These are phyloP conservation scores for Philaenus spumarius DNA, from an alignment of 1,140 invertebrate species.

Conservation along the genomic window DNA sequence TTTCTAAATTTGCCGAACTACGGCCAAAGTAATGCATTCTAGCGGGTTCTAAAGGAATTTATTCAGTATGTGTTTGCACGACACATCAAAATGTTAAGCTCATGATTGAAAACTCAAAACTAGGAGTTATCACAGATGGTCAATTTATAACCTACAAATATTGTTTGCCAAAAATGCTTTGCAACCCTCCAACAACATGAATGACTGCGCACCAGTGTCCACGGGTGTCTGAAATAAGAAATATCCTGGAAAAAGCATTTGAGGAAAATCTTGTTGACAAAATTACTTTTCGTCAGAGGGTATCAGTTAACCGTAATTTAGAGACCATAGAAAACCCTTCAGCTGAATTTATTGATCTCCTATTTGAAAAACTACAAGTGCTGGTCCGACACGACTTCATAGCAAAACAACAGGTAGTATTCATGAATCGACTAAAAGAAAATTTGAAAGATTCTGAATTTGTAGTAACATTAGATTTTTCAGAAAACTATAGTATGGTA, in stretches of 20 bases:
- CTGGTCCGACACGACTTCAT: no score
- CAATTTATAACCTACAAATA: background rate
- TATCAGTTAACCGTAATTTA: conserved; percentile 9
- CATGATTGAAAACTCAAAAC: conserved; percentile 15
- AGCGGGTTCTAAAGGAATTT: conserved; percentile 23
- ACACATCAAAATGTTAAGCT: conserved; percentile 30
- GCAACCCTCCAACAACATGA: background rate
- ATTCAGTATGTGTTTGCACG: conserved; percentile 28
- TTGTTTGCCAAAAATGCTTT: background rate
- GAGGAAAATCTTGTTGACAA: background rate
- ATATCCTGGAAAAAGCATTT: background rate
- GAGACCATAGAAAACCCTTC: no score
- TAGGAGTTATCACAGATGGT: background rate
- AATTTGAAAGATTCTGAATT: no score
- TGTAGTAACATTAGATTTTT: no score
- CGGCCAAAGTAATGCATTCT: no score
- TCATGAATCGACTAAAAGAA: no score
- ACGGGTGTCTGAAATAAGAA: background rate
- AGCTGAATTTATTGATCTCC: no score
- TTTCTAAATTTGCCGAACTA: conserved; percentile 25
- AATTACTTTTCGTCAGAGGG: conserved; percentile 10
- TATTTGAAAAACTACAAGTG: no score
- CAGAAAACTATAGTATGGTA: no score
- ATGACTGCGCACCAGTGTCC: background rate
- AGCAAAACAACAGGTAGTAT: no score